These are phyloP conservation scores for Synodontis membranacea DNA, from an alignment of 2,113 vertebrate species.

Conservation along the genomic window DNA sequence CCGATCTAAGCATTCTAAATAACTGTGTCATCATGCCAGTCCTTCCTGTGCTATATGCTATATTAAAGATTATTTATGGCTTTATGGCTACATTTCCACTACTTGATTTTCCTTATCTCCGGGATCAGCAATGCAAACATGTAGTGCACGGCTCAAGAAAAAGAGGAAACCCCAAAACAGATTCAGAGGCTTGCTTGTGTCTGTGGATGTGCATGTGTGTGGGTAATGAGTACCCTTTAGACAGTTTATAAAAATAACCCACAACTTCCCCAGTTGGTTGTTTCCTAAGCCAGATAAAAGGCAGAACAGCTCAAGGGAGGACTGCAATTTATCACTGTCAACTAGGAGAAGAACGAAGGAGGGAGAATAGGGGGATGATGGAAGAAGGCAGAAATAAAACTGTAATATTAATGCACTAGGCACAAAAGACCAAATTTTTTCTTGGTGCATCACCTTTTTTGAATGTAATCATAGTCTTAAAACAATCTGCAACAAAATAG, in stretches of 20 bases:
- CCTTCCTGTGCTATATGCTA: neutral
- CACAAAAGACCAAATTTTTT: neutral
- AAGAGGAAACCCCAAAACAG: neutral
- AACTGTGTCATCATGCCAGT: neutral
- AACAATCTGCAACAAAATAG: neutral
- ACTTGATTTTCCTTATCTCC: neutral
- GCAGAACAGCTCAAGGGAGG: slow-evolving; percentile 37
- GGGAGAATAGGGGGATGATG: slow-evolving; percentile 37
- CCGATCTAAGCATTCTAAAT: neutral
- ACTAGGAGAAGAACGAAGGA: neutral
- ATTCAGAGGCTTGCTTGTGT: neutral
- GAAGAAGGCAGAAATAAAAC: slow-evolving; percentile 47
- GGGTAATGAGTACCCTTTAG: slow-evolving; percentile 1
- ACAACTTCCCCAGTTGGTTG: slow-evolving; percentile 41
- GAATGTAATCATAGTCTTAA: neutral
- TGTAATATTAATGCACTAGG: neutral
- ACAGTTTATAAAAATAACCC: slow-evolving; percentile 22
- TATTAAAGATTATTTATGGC: neutral
- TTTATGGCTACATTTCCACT: neutral
- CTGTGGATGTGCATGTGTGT: slow-evolving; percentile 11
- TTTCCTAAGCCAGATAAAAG: slow-evolving; percentile 51
- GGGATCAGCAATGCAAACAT: neutral
- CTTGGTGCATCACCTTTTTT: neutral
- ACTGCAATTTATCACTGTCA: slow-evolving; percentile 56
- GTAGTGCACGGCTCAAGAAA: neutral